These are phyloP conservation scores for Magallana ariakensis DNA, from an alignment of 1,140 invertebrate species.

Conservation along the genomic window DNA sequence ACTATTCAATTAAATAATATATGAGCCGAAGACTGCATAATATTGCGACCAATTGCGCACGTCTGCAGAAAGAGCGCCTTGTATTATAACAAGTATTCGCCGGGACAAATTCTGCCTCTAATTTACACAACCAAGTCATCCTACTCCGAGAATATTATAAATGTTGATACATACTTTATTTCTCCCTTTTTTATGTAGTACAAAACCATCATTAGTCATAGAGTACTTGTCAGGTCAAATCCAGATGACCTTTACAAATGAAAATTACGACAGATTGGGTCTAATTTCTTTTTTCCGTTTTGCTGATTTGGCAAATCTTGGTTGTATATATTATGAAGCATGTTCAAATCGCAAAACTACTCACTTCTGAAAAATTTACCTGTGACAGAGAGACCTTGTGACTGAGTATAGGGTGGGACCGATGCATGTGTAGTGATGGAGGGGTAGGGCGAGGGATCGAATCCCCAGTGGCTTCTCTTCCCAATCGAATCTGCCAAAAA, in stretches of 20 bases:
- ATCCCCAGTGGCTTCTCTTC: slow-evolving; percentile 66
- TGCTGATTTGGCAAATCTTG: not conserved
- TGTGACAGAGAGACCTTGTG: slow-evolving; percentile 54
- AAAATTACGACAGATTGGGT: too few species aligned
- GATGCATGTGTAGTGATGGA: slow-evolving; percentile 48
- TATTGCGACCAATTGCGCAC: not conserved
- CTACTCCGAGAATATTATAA: too few species aligned
- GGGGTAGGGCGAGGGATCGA: slow-evolving; percentile 59
- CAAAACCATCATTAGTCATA: too few species aligned
- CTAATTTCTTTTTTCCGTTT: too few species aligned
- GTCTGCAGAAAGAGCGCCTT: not conserved
- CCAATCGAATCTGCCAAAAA: slow-evolving; percentile 59
- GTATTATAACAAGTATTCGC: not conserved
- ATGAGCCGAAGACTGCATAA: slow-evolving; percentile 26
- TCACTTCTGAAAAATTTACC: slow-evolving; percentile 48
- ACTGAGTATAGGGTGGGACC: slow-evolving; percentile 58
- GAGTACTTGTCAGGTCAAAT: too few species aligned
- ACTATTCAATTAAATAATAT: slow-evolving; percentile 36
- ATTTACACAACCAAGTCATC: slow-evolving; percentile 23
- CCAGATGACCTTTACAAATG: too few species aligned
- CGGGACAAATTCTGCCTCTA: not conserved
- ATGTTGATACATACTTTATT: too few species aligned
- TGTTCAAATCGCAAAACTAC: slow-evolving; percentile 22
- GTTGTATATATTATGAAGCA: slow-evolving; percentile 1
- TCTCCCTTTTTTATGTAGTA: too few species aligned